phyloP scores from a whole-genome alignment of 2,113 vertebrate species.

The Stigmatopora argus region DNA sequence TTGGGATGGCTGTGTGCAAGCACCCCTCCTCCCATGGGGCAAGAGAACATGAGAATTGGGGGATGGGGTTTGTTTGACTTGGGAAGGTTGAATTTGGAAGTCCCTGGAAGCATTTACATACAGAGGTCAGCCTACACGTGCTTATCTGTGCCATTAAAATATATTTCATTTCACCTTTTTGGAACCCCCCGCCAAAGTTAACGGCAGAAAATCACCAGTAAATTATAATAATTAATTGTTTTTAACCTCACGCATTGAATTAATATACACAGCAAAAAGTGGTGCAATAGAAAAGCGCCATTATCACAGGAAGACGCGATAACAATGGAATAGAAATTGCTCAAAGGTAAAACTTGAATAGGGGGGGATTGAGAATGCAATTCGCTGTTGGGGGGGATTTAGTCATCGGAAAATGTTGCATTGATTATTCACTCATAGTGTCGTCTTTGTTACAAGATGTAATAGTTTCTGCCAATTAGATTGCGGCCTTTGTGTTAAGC shows the following conservation, averaged over 20 bases:
- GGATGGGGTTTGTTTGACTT: slow-evolving; percentile 67
- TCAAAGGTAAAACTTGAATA: not conserved
- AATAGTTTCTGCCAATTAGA: not conserved
- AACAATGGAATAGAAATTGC: not conserved
- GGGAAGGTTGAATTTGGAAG: slow-evolving; percentile 53
- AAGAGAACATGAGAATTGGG: slow-evolving; percentile 33
- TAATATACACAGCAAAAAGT: not conserved
- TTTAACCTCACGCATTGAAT: not conserved
- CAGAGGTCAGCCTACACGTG: slow-evolving; percentile 36
- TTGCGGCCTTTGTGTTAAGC: no score
- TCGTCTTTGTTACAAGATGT: not conserved
- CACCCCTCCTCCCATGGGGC: slow-evolving; percentile 63
- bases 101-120: slow-evolving; percentile 57
- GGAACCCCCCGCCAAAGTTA: not conserved
- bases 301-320: not conserved
- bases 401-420: not conserved
- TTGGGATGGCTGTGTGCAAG: slow-evolving; percentile 56
- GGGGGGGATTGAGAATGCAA: not conserved
- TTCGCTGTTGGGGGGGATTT: not conserved
- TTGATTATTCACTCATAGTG: not conserved
- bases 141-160: not conserved
- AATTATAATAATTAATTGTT: not conserved
- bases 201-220: not conserved
- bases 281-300: not conserved
- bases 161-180: not conserved